Percentiles rank a stretch among this genome's conserved stretches.
Evolutionary conservation across 2,797 vertebrate genomes (phyloP).

Genomic region (Spinus olivaceus): DNA sequence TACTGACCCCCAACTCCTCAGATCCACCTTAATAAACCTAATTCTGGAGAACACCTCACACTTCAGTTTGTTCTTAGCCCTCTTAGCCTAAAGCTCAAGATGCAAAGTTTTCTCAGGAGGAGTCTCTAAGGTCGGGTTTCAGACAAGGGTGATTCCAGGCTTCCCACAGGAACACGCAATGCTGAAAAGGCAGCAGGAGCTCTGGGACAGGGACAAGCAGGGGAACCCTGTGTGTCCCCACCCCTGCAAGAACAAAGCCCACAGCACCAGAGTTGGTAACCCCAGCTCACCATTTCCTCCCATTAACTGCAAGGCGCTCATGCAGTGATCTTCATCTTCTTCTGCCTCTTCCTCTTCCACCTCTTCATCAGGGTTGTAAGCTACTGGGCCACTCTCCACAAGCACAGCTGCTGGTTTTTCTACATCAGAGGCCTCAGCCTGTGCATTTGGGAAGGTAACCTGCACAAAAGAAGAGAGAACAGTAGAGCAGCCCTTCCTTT

Average conservation of each 20-base stretch:
- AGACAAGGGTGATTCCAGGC: background rate
- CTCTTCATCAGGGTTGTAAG: conserved; percentile 83
- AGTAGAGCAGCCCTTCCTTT: background rate
- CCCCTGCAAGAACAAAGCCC: background rate
- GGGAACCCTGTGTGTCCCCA: background rate
- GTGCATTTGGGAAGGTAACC: conserved; percentile 47
- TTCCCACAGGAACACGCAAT: background rate
- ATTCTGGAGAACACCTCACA: background rate
- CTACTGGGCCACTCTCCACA: conserved; percentile 91
- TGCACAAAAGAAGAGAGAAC: conserved; percentile 14
- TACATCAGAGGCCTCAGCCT: background rate
- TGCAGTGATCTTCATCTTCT: conserved; percentile 90
- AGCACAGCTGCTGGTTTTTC: conserved; percentile 65
- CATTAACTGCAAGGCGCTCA: conserved; percentile 91
- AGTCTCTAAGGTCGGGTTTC: background rate
- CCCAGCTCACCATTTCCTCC: conserved; percentile 80
- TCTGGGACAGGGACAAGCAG: background rate
- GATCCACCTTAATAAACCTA: background rate
- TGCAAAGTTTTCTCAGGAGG: background rate
- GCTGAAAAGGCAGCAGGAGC: background rate
- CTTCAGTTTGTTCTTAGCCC: background rate
- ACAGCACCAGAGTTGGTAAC: background rate
- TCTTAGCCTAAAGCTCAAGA: background rate
- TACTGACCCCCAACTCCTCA: background rate
- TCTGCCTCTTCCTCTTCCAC: conserved; percentile 83